Base-by-base conservation (phyloP, 1,140 invertebrate genomes). In the Bursaphelenchus mucronatus region DNA sequence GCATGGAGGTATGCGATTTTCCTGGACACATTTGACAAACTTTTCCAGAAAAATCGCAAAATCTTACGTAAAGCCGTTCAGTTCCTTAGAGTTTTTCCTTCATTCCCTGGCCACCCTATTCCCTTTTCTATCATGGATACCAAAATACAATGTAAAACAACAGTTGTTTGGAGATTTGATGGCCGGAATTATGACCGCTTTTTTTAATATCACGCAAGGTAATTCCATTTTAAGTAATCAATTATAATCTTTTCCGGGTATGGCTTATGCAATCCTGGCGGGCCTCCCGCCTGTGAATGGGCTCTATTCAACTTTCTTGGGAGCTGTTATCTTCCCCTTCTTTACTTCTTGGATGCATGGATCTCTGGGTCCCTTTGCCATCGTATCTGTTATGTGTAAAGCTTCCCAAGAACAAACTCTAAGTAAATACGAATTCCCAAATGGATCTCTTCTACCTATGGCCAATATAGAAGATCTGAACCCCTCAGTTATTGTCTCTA, bases 331-430 rank as follows among this genome's bases (percentile, higher is more conserved):
- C 19, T 63, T 64, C 30, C 61, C 61, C n/a, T 13, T 63, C 19
- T 65, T 63, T 45, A 58, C 55, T 13, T 63, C 61, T 11, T 63
- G 61, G 61, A 13, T 58, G 11, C 61, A 63, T 19, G 61, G 61
- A 15, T 63, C 61, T 30, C 17, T 63, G 62, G 61, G 61, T 65
- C 17, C 61, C 58, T 63, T 63, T 39, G 61, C 61, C 15, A 63
- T 63, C 55, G 43, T 65, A 17, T 30, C 17, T n/a, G 15, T 63
- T 6, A 63, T 63, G 61, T 63, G 55, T 63, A 58, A 58, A 8
- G 53, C 61, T n/a, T 19, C 61, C 13, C 57, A n/a, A 64, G 11
- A 30, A 13, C 19, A 63, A 13, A 45, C 63, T n/a, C 1, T 63
- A 8, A 50, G n/a, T n/a, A n/a, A 13, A n/a, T 19, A 55, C 19